A percentile compares a stretch with the other conserved stretches of the same genome.
These are phyloP conservation scores for Harlomillsia oculata DNA, from an alignment of 1,140 invertebrate species.

Conservation along the genomic window DNA sequence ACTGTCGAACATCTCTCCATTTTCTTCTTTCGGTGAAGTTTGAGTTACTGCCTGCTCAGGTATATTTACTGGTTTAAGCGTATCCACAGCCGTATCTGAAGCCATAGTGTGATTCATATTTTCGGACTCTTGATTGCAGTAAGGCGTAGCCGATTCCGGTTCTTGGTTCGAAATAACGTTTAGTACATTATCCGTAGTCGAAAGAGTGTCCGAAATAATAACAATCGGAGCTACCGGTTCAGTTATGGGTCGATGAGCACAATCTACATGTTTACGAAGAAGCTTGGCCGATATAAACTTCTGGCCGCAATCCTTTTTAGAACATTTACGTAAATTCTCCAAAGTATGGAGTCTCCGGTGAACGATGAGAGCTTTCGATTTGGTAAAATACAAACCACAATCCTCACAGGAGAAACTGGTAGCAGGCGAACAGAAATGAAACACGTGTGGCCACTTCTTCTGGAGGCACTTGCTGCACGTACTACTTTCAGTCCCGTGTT, in stretches of 20 bases:
- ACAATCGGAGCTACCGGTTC: not conserved
- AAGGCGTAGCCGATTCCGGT: no score
- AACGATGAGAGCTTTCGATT: conserved; percentile 66
- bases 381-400: conserved; percentile 60
- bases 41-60: no score
- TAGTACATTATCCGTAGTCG: no score
- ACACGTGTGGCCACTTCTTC: conserved; percentile 81
- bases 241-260: conserved; percentile 3
- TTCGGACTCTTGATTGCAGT: no score
- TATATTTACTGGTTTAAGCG: no score
- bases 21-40: no score
- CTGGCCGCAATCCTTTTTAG: conserved; percentile 52
- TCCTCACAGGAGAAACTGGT: conserved; percentile 65
- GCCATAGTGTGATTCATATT: no score
- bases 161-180: no score
- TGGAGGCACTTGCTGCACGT: conserved; percentile 71
- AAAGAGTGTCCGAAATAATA: not conserved
- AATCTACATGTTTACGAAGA: conserved; percentile 52
- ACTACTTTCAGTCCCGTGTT: conserved; percentile 76
- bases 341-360: conserved; percentile 55
- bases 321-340: conserved; percentile 60
- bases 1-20: no score
- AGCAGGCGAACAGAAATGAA: conserved; percentile 76
- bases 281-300: conserved; percentile 72
- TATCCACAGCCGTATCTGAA: no score